Conservation (phyloP, 2,113 vertebrate genomes). For the Balaenoptera acutorostrata region DNA sequence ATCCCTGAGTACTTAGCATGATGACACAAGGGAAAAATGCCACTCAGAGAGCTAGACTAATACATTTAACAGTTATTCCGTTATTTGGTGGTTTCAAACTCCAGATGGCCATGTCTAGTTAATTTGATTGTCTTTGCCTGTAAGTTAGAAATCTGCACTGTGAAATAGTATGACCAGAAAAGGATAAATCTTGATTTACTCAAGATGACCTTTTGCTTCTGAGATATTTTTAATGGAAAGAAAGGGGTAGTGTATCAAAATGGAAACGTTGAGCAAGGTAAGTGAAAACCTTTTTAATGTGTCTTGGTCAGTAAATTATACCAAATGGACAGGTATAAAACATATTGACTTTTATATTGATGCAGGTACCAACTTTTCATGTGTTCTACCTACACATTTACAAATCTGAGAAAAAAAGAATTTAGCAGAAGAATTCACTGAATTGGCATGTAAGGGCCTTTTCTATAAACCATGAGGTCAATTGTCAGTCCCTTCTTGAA, state of each 20-base stretch:
- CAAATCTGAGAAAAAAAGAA: neutral
- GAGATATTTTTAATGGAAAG: conserved; percentile 23
- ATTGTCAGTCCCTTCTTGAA: neutral
- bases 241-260: neutral
- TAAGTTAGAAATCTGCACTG: neutral
- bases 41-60: conserved; percentile 34
- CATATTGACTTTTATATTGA: neutral
- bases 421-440: neutral
- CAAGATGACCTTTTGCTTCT: conserved; percentile 26
- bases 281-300: conserved; percentile 20
- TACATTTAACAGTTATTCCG: conserved; percentile 47
- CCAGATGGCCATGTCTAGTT: conserved; percentile 50
- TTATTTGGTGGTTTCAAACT: conserved; percentile 39
- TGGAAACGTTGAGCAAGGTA: neutral
- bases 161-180: conserved; percentile 13
- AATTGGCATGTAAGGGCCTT: neutral
- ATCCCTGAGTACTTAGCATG: conserved; percentile 48
- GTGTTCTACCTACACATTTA: neutral
- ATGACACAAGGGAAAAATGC: conserved; percentile 46
- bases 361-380: neutral
- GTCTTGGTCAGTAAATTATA: conserved; percentile 14
- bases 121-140: conserved; percentile 52
- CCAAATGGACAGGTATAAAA: neutral
- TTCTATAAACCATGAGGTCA: neutral
- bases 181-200: conserved; percentile 30